Base-by-base conservation (phyloP, 2,888 invertebrate species). In the Monoplex corrugatus region DNA sequence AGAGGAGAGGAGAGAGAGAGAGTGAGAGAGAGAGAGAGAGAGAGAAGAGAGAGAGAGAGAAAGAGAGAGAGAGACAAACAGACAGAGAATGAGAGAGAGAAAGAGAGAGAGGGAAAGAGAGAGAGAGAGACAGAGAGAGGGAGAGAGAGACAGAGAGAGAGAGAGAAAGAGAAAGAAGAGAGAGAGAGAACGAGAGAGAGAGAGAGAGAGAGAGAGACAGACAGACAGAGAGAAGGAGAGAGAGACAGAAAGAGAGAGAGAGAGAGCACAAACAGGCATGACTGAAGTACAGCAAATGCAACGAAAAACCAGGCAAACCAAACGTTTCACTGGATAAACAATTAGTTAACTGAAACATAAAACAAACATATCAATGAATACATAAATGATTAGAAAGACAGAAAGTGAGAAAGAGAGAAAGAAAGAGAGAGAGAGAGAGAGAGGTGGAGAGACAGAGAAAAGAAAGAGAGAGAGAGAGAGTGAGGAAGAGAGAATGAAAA, bases 161-260 rank as follows among this genome's bases (percentile, higher is more conserved):
- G 23, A 23, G 28, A 23, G 28, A 28, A 63, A 23, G 23, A 23
- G 28, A 23, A 23, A 63, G 23, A 23, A 63, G 63, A 63, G 63
- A 28, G 3, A 43, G 23, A 32, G 16, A 80, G 23, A 23, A 3
- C 23, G 80, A 43, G 8, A 80, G 80, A 32, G 8, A 43, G 80
- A 80, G 16, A 43, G n/a, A 45, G 6, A 82, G 43, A n/a, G n/a
- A 82, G 82, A 82, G n/a, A 45, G 45, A 82, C 3, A 43, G 32
- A 45, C 2, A 82, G 82, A 82, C 2, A 45, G 45, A 82, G 40
- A 43, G 45, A 45, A 35, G 40, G 82, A 82, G 45, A 45, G 82
- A 82, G 82, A 45, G 45, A 45, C 40, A 82, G 82, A 45, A 35
- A n/a, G 82, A 43, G 82, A 82, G 28, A 43, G 82, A 43, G 82